Evolutionary conservation across 2,888 invertebrate species (phyloP).

Genomic region (Sarcophaga rosellei): DNA sequence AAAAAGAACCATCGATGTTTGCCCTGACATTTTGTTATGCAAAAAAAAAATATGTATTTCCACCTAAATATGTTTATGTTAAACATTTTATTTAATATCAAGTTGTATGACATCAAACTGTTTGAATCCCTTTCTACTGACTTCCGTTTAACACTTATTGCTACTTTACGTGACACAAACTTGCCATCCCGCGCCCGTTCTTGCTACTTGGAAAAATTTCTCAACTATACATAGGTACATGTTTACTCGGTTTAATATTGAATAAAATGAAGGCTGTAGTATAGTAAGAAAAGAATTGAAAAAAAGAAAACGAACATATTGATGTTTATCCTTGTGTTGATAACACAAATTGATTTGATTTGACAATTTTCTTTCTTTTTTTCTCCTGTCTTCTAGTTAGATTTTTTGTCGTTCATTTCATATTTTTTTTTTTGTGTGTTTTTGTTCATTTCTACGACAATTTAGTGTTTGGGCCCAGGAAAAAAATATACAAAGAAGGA

Average conservation of each 20-base stretch:
- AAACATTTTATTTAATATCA: slow-evolving; percentile 64
- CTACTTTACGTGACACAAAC: slow-evolving; percentile 67
- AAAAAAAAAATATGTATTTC: slow-evolving; percentile 43
- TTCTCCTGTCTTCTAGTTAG: background rate
- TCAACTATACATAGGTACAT: slow-evolving; percentile 32
- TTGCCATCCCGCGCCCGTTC: slow-evolving; percentile 31
- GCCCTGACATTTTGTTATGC: slow-evolving; percentile 50
- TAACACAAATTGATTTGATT: slow-evolving; percentile 70
- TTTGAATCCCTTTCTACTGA: slow-evolving; percentile 49
- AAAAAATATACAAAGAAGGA: slow-evolving; percentile 37
- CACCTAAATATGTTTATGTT: slow-evolving; percentile 61
- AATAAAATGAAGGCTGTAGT: slow-evolving; percentile 31
- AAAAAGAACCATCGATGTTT: slow-evolving; percentile 2
- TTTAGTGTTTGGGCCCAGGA: slow-evolving; percentile 10
- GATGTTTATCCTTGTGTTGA: slow-evolving; percentile 68
- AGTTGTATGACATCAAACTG: slow-evolving; percentile 61
- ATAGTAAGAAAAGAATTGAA: too few relatives aligned
- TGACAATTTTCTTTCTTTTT: slow-evolving; percentile 59
- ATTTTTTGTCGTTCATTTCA: slow-evolving; percentile 55
- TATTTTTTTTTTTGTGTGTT: slow-evolving; percentile 18
- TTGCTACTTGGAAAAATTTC: background rate
- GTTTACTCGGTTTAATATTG: slow-evolving; percentile 54
- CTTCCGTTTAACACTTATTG: slow-evolving; percentile 67
- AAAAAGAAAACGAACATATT: slow-evolving; percentile 61
- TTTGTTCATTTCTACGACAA: too few relatives aligned